Conservation (phyloP, 2,797 vertebrate genomes). For the Micropoecilia bifurca region DNA sequence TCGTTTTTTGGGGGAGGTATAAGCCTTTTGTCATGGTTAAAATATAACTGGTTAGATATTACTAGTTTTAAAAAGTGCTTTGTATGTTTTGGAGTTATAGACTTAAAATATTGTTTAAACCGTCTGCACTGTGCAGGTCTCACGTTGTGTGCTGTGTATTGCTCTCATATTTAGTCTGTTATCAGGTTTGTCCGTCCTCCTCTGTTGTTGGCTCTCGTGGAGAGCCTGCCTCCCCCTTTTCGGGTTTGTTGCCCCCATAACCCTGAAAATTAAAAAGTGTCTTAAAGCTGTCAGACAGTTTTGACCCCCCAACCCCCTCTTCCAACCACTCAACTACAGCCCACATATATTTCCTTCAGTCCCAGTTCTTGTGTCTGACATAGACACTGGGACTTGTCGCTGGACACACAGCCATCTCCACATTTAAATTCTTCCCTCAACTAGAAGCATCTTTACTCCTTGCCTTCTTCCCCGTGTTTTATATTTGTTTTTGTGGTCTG, state of each 20-base stretch:
- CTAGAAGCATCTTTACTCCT: slow-evolving; percentile 52
- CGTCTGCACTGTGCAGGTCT: background rate
- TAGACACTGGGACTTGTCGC: background rate
- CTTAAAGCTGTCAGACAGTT: slow-evolving; percentile 77
- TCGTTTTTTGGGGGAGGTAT: background rate
- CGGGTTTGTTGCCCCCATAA: slow-evolving; percentile 37
- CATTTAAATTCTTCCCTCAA: slow-evolving; percentile 64
- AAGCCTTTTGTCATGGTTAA: background rate
- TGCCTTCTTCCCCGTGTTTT: slow-evolving; percentile 14
- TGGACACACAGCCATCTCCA: slow-evolving; percentile 13
- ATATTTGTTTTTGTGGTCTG: slow-evolving; percentile 58
- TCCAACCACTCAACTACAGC: slow-evolving; percentile 16
- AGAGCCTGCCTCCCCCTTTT: slow-evolving; percentile 72
- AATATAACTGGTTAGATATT: background rate
- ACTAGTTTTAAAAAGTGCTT: background rate
- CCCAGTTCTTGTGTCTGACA: slow-evolving; percentile 19
- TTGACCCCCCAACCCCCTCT: slow-evolving; percentile 38
- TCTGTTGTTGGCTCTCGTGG: slow-evolving; percentile 79
- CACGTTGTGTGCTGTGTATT: background rate
- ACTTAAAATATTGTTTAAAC: background rate
- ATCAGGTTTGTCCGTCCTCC: slow-evolving; percentile 73
- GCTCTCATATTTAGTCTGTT: background rate
- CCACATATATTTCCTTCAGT: slow-evolving; percentile 23
- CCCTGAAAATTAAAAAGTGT: slow-evolving; percentile 78
- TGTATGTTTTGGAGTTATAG: background rate